A percentile compares a stretch with the other conserved stretches of the same genome.
phyloP scores from a whole-genome alignment of 2,888 invertebrate genomes.

The Nephrotoma appendiculata region DNA sequence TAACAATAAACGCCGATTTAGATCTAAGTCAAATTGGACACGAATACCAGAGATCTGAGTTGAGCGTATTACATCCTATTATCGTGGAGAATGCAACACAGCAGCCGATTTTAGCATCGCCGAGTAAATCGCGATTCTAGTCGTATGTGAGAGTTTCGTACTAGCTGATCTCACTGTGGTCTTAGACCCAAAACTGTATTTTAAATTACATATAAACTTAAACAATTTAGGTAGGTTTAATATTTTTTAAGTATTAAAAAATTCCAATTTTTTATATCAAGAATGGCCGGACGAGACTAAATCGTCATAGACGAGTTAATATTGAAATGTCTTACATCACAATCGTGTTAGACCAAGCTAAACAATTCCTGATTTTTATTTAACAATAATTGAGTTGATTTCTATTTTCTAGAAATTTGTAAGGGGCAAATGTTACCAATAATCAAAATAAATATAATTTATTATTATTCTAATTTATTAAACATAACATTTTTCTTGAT shows the following conservation, averaged over 20 bases:
- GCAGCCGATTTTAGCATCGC: slow-evolving; percentile 19
- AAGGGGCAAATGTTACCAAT: background rate
- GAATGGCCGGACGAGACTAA: background rate
- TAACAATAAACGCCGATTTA: slow-evolving; percentile 52
- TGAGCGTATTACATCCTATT: slow-evolving; percentile 31
- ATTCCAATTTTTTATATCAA: background rate
- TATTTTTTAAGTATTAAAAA: background rate
- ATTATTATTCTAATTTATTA: background rate
- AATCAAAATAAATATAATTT: background rate
- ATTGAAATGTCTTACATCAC: background rate
- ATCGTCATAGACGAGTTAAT: background rate
- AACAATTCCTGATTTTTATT: background rate
- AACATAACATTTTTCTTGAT: background rate
- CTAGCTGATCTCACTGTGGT: background rate
- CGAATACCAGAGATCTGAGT: slow-evolving; percentile 48
- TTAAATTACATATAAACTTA: background rate
- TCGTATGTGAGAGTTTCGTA: background rate
- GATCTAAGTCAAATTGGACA: slow-evolving; percentile 47
- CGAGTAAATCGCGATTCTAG: slow-evolving; percentile 19
- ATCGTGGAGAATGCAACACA: slow-evolving; percentile 13
- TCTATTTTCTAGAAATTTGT: no score
- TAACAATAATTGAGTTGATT: background rate
- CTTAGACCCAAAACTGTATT: background rate
- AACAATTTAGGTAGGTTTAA: background rate
- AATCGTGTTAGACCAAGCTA: background rate